A percentile compares a stretch with the other conserved stretches of the same genome.
phyloP scores from a whole-genome alignment of 2,888 invertebrate species.

The Salticus scenicus region DNA sequence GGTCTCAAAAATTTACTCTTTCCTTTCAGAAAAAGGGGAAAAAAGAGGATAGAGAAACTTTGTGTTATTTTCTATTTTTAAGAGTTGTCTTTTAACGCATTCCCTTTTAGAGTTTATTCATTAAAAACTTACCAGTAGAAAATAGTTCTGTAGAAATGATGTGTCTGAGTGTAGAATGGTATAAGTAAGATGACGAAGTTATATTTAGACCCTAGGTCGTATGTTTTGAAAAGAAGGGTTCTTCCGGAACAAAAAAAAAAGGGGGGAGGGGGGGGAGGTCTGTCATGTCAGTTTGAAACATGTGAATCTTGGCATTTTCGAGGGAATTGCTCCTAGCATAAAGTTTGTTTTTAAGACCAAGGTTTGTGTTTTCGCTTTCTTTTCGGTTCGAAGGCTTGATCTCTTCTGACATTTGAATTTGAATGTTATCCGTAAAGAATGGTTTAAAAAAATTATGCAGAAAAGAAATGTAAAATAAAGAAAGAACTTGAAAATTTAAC shows the following conservation, averaged over 20 bases:
- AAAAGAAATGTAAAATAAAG: too few relatives aligned
- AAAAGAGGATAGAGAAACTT: not conserved
- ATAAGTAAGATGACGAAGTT: constrained; percentile 55
- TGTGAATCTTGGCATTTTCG: constrained; percentile 55
- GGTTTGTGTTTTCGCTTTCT: not conserved
- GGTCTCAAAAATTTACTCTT: not conserved
- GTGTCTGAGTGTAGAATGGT: constrained; percentile 48
- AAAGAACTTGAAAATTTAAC: too few relatives aligned
- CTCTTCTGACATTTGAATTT: too few relatives aligned
- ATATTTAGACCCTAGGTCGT: constrained; percentile 45
- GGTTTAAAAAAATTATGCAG: too few relatives aligned
- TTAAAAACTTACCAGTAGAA: not conserved
- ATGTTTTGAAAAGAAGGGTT: constrained; percentile 47
- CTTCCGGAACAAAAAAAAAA: too few relatives aligned
- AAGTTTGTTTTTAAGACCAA: constrained; percentile 15
- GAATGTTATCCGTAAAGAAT: too few relatives aligned
- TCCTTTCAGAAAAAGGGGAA: not conserved
- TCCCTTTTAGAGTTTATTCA: not conserved
- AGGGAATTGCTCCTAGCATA: constrained; percentile 5
- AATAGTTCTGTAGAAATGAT: not conserved
- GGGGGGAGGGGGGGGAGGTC: constrained; percentile 26
- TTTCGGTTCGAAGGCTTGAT: too few relatives aligned
- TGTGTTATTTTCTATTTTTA: not conserved
- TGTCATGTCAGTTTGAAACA: constrained; percentile 44
- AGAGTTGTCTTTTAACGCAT: not conserved